phyloP scores from a whole-genome alignment of 2,888 invertebrate species.

The Trisateles emortualis region DNA sequence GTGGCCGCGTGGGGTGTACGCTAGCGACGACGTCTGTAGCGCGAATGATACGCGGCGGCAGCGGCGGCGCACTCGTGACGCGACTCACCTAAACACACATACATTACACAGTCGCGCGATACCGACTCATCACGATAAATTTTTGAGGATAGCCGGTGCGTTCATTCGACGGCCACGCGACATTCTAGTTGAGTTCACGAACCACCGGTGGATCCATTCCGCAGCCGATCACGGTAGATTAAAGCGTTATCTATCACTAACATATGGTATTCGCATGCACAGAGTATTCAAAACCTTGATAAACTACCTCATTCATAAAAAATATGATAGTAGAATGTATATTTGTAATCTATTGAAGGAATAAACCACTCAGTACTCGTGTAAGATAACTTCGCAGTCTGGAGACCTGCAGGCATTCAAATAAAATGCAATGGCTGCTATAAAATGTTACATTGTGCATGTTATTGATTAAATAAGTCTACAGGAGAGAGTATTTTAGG shows the following conservation, averaged over 20 bases:
- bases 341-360: not conserved
- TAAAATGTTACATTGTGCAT: not conserved
- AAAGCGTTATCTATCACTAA: slow-evolving; percentile 57
- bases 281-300: slow-evolving; percentile 41
- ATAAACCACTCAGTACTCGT: too few species aligned
- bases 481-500: slow-evolving; percentile 35
- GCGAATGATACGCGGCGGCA: slow-evolving; percentile 77
- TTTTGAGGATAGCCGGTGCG: slow-evolving; percentile 73
- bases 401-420: not conserved
- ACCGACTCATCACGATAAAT: slow-evolving; percentile 66
- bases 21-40: slow-evolving; percentile 72
- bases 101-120: slow-evolving; percentile 67
- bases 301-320: slow-evolving; percentile 51
- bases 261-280: slow-evolving; percentile 64
- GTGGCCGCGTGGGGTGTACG: slow-evolving; percentile 69
- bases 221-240: slow-evolving; percentile 68
- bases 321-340: slow-evolving; percentile 19
- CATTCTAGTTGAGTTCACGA: slow-evolving; percentile 68
- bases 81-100: slow-evolving; percentile 72
- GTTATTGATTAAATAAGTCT: slow-evolving; percentile 20
- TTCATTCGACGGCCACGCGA: slow-evolving; percentile 75
- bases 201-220: slow-evolving; percentile 55
- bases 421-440: slow-evolving; percentile 1
- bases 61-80: slow-evolving; percentile 81
- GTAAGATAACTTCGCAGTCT: too few species aligned